Percentiles rank a stretch among this genome's conserved stretches.
phyloP scores from a whole-genome alignment of 2,888 invertebrate genomes.

The Mycalesis mineus region DNA sequence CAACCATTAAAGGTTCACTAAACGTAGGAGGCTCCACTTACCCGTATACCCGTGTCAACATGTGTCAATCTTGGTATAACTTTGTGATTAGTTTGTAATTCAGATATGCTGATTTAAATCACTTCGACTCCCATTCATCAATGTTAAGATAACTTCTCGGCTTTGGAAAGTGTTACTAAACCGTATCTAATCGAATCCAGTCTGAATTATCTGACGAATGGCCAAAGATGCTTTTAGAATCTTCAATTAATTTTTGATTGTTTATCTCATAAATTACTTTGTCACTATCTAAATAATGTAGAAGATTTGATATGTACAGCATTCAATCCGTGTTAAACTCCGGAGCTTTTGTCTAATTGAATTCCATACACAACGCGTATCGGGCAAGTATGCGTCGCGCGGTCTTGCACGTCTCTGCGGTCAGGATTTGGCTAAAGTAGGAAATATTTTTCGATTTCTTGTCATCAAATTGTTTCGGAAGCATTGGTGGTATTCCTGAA shows the following conservation, averaged over 20 bases:
- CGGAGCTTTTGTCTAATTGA: slow-evolving; percentile 53
- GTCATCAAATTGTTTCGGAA: slow-evolving; percentile 44
- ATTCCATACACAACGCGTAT: slow-evolving; percentile 44
- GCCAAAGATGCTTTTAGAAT: background rate
- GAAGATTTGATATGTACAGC: background rate
- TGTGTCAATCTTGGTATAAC: slow-evolving; percentile 15
- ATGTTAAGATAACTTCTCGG: background rate
- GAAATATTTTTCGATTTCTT: slow-evolving; percentile 66
- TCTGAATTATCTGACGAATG: background rate
- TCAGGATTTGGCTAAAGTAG: slow-evolving; percentile 63
- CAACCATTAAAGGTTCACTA: background rate
- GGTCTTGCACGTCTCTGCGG: slow-evolving; percentile 57
- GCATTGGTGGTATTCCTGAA: background rate
- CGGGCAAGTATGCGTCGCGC: slow-evolving; percentile 41
- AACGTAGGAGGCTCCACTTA: slow-evolving; percentile 11
- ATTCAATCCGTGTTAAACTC: background rate
- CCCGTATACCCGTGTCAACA: slow-evolving; percentile 19
- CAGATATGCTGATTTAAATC: slow-evolving; percentile 6
- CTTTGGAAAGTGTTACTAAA: background rate
- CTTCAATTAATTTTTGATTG: background rate
- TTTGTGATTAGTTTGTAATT: slow-evolving; percentile 25
- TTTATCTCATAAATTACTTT: background rate
- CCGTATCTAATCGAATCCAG: background rate
- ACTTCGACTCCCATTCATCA: background rate
- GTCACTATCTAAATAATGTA: background rate